Conservation (phyloP, 2,113 vertebrate genomes). For the Clarias magur region DNA sequence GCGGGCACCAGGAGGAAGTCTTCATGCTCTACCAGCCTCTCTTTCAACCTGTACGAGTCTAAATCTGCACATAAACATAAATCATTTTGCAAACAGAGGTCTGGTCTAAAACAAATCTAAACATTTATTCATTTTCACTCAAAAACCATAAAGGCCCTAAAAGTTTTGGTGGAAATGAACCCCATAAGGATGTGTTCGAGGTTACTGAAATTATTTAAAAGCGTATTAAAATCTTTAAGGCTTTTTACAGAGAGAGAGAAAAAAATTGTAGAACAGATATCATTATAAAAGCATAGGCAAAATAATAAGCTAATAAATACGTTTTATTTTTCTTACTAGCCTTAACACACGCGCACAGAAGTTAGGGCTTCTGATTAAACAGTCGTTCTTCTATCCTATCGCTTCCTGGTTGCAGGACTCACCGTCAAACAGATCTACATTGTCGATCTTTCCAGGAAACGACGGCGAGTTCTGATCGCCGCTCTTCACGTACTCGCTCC, state of each 20-base stretch:
- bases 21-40: conserved; percentile 78
- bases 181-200: not conserved
- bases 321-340: not conserved
- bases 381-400: not conserved
- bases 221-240: not conserved
- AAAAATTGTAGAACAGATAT: not conserved
- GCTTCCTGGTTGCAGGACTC: conserved; percentile 34
- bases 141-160: not conserved
- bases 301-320: not conserved
- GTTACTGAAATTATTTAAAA: not conserved
- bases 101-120: not conserved
- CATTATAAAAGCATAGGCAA: not conserved
- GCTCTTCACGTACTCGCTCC: conserved; percentile 78
- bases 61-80: conserved; percentile 65
- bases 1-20: conserved; percentile 79
- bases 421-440: conserved; percentile 81
- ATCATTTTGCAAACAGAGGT: not conserved
- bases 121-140: not conserved
- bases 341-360: not conserved
- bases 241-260: not conserved
- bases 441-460: conserved; percentile 81
- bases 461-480: conserved; percentile 77
- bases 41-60: conserved; percentile 77
- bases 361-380: not conserved
- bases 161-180: not conserved